Percentiles rank a stretch among this genome's conserved stretches.
These are phyloP conservation scores for Dermolepida albohirtum DNA, from an alignment of 2,888 invertebrate genomes.

Conservation along the genomic window DNA sequence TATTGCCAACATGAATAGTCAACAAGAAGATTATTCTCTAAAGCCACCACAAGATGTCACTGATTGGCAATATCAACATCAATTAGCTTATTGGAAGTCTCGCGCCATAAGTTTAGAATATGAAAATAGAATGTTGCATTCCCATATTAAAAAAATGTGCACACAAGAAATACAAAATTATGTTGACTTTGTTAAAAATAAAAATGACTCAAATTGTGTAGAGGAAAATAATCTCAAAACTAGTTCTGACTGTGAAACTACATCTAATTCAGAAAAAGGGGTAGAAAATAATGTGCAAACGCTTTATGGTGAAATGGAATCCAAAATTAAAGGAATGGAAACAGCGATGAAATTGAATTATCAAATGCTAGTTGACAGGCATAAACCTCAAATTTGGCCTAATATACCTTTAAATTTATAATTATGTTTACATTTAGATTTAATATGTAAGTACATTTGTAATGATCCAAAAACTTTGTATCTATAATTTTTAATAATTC, in stretches of 20 bases:
- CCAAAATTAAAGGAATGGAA: constrained; percentile 79
- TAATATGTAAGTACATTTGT: not conserved
- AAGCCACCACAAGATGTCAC: constrained; percentile 53
- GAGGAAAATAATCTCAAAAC: constrained; percentile 65
- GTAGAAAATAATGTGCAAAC: constrained; percentile 58
- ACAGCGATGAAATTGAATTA: constrained; percentile 75
- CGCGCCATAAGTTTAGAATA: constrained; percentile 69
- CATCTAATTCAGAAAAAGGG: constrained; percentile 36
- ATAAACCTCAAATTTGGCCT: constrained; percentile 78
- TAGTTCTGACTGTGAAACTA: constrained; percentile 35
- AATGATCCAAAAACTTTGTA: not conserved
- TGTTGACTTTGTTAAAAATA: constrained; percentile 52
- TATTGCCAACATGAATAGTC: constrained; percentile 55
- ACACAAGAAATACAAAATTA: constrained; percentile 54
- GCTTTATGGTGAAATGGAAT: constrained; percentile 75
- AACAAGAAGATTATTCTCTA: constrained; percentile 13
- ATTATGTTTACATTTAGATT: constrained; percentile 32
- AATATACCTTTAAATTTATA: constrained; percentile 61
- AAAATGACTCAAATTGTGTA: constrained; percentile 58
- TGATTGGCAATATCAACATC: constrained; percentile 69
- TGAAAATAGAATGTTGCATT: constrained; percentile 70
- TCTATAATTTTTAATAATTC: not conserved
- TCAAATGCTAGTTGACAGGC: constrained; percentile 71
- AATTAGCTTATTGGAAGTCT: constrained; percentile 73
- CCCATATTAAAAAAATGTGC: constrained; percentile 65